Evolutionary conservation across 2,888 invertebrate genomes (phyloP), one percentile per base, ranked within the genome.

Genomic region (Xanthorhoe spadicearia): DNA sequence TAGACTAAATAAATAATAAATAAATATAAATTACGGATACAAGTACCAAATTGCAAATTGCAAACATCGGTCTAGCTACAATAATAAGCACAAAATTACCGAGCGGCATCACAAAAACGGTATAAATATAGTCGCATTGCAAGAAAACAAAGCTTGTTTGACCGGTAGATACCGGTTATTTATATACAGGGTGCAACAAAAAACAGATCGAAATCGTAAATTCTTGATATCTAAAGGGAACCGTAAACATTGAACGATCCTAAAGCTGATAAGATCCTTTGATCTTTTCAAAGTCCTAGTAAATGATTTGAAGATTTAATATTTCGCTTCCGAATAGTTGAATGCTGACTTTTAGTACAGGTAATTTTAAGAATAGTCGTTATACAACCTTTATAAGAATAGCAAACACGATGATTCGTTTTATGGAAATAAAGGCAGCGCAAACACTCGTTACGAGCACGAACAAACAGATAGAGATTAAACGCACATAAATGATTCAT

Each of bases 401-500:
- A 75, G 66, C 70, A 71, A 76, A 74, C 61, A 66, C 57, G 74
- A 79, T 82, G 79, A 82, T 74, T 78, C 76, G 80, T 72, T 72
- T 77, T 78, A 78, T 77, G 77, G 76, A 77, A 78, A 83, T 77
- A 81, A 73, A 76, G 74, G 71, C 68, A 68, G 67, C 66, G 72
- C 76, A 79, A 79, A 80, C 72, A 82, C 71, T 78, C 78, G 79
- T 74, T 77, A 77, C 77, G 76, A 81, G 77, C 79, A 79, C 77
- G 77, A 80, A 77, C 81, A 82, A 83, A 84, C 83, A 82, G 74
- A 72, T 74, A 69, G 72, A 69, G 77, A 77, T 81, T 82, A 83
- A 84, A 83, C 77, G 75, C 77, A 78, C 74, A 75, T 76, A 59
- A 77, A 78, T 82, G 84, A 86, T 81, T 85, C 86, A 86, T 77